phyloP scores from a whole-genome alignment of 2,113 vertebrate genomes.

The Elephas maximus region DNA sequence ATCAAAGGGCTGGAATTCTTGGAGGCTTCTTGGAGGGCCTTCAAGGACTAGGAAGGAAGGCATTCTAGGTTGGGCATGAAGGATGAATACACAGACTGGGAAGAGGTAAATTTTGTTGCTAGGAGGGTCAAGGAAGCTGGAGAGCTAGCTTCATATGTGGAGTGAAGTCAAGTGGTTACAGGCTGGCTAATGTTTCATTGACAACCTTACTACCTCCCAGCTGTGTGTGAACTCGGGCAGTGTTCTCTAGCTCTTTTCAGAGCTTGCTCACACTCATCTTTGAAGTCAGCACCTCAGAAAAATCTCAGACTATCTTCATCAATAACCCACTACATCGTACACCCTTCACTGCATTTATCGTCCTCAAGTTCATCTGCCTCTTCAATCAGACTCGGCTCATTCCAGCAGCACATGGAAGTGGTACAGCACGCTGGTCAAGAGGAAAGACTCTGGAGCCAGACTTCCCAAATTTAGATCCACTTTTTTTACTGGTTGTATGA shows the following conservation, averaged over 20 bases:
- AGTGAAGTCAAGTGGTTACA: neutral
- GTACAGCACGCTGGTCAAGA: neutral
- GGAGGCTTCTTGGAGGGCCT: neutral
- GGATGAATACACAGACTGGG: neutral
- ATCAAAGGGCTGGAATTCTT: neutral
- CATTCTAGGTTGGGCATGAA: neutral
- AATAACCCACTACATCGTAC: neutral
- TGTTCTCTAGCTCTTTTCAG: neutral
- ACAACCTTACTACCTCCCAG: neutral
- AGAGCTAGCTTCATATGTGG: neutral
- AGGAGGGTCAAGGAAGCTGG: neutral
- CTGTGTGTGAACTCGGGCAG: neutral
- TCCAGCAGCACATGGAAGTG: neutral
- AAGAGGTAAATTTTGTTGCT: neutral
- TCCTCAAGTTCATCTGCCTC: neutral
- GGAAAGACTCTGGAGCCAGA: neutral
- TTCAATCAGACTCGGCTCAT: neutral
- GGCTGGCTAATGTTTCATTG: neutral
- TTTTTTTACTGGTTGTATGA: neutral
- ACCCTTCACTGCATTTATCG: neutral
- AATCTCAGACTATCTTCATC: neutral
- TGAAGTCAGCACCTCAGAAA: neutral
- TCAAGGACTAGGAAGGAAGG: neutral
- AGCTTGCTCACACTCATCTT: neutral
- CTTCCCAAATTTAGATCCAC: neutral